Evolutionary conservation across 2,888 invertebrate species (phyloP), one percentile per base, ranked within the genome.

Genomic region (Lumbricus terrestris): DNA sequence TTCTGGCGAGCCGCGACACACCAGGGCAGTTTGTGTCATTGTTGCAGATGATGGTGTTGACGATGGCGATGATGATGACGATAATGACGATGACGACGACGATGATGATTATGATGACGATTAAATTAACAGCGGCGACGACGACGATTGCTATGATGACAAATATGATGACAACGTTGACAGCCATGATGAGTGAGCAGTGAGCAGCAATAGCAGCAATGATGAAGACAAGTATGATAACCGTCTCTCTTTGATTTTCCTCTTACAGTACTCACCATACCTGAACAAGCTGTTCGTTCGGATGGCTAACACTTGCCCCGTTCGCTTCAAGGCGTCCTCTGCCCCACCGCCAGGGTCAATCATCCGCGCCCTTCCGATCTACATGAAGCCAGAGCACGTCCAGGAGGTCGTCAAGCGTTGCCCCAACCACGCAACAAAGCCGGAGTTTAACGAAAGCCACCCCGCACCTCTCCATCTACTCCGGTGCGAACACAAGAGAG

Each of bases 401-500:
- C 96, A 96, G 93, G 96, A 97, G 91, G 95, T 97, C 0, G 97
- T 97, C 0, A 95, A 96, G 91, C 95, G 97, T 0, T 97, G 97
- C 92, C 95, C 96, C 6, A 96, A 97, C 93, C 97, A 97, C 92
- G 95, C 94, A 82, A 88, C 88, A 18, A 83, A 69, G n/a, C 42
- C 82, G 1, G 82, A 42, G 11, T 42, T 82, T 42, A 40, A 42
- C 37, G 90, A 82, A n/a, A 82, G 93, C 92, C 94, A 94, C 92
- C 94, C 94, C 34, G 94, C 95, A 0, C 94, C 94, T 1, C 90
- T 91, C 20, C 92, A 93, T 89, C 92, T 95, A 40, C 93, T 94
- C 18, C 92, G 95, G 34, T 94, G 95, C 92, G 94, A 95, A 89
- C 94, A 94, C 92, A 94, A 94, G 90, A 91, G 93, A 88, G 95